These are phyloP conservation scores for Centroberyx gerrardi DNA, from an alignment of 2,797 vertebrate species.

Conservation along the genomic window DNA sequence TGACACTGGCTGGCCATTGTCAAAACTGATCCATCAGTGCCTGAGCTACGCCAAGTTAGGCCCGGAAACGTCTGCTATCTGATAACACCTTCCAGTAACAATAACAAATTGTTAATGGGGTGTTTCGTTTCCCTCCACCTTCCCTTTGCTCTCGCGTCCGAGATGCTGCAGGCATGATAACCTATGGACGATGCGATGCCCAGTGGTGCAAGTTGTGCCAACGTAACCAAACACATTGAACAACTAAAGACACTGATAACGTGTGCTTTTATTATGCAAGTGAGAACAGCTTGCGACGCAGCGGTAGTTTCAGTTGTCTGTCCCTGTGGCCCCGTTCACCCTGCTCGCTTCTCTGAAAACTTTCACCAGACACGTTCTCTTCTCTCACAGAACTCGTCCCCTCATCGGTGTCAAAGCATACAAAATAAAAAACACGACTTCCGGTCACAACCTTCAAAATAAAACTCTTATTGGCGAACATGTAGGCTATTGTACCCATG, in stretches of 20 bases:
- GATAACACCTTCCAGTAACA: too few species aligned
- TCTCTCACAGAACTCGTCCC: too few species aligned
- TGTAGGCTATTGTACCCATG: background rate
- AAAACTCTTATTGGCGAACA: background rate
- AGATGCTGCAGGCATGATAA: background rate
- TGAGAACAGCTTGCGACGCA: constrained; percentile 1
- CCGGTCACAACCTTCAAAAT: background rate
- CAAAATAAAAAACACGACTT: background rate
- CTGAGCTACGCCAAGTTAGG: too few species aligned
- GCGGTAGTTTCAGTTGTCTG: constrained; percentile 13
- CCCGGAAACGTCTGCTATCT: too few species aligned
- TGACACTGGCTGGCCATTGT: too few species aligned
- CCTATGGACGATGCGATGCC: background rate
- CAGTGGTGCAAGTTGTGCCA: background rate
- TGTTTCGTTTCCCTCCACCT: background rate
- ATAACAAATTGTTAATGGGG: background rate
- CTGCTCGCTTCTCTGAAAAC: background rate
- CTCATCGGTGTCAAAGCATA: background rate
- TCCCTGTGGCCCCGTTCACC: background rate
- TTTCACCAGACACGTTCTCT: background rate
- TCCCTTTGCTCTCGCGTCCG: background rate
- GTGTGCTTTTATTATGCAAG: background rate
- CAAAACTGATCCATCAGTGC: too few species aligned
- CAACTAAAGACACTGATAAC: background rate
- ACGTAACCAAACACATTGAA: background rate